Evolutionary conservation across 2,113 vertebrate genomes (phyloP).

Genomic region (Himantopus leucocephalus): DNA sequence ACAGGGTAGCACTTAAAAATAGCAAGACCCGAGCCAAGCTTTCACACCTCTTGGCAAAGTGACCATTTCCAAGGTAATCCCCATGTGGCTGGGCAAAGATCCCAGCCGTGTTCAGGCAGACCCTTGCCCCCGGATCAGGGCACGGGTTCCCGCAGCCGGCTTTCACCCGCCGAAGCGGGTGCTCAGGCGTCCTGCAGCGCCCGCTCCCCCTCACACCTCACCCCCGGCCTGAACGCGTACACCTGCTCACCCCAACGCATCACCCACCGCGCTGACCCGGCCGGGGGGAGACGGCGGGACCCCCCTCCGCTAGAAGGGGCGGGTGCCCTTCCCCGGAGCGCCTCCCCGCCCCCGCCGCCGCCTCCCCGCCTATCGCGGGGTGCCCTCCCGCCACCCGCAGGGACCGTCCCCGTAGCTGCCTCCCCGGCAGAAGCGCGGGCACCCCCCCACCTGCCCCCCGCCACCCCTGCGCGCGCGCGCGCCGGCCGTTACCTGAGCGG

Average conservation of each 20-base stretch:
- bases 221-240: neutral
- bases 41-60: neutral
- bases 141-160: neutral
- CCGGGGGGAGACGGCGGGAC: neutral
- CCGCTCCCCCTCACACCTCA: neutral
- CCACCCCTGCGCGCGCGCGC: neutral
- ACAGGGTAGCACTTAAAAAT: neutral
- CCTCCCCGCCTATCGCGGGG: no score
- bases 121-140: neutral
- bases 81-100: neutral
- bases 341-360: neutral
- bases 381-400: neutral
- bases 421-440: neutral
- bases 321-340: neutral
- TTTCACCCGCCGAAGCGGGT: neutral
- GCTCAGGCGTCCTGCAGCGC: neutral
- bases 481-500: slow-evolving; percentile 40
- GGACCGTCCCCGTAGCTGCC: neutral
- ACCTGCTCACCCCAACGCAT: neutral
- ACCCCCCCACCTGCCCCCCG: neutral
- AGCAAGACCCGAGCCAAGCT: neutral
- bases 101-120: neutral
- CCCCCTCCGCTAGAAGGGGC: neutral
- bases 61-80: neutral
- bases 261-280: neutral